These are phyloP conservation scores for Pipistrellus pipistrellus DNA, from an alignment of 2,797 vertebrate genomes.

Conservation along the genomic window DNA sequence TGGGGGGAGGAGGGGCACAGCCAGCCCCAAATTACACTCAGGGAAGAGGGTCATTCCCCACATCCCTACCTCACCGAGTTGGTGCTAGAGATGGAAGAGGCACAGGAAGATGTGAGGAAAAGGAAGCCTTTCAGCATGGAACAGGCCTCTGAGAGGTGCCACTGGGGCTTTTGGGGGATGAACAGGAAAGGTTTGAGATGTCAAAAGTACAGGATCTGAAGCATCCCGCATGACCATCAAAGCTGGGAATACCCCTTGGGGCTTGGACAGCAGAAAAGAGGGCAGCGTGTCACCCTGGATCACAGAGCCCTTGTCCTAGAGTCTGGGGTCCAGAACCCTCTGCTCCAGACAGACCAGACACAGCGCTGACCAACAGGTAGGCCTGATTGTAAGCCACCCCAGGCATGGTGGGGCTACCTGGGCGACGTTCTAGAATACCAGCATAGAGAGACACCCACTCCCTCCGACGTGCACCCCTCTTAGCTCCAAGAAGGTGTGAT, in stretches of 20 bases:
- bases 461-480: background rate
- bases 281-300: background rate
- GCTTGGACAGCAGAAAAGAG: background rate
- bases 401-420: background rate
- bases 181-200: background rate
- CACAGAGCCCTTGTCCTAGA: background rate
- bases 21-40: background rate
- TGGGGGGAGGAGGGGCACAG: background rate
- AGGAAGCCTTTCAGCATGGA: rapidly evolving
- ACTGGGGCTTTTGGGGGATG: background rate
- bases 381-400: background rate
- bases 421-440: background rate
- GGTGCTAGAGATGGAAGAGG: background rate
- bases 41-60: background rate
- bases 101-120: background rate
- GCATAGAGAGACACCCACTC: background rate
- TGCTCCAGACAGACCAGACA: background rate
- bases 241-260: background rate
- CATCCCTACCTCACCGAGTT: background rate
- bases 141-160: background rate
- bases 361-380: background rate
- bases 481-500: background rate
- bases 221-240: background rate
- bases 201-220: background rate
- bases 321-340: background rate